Conservation (phyloP, 1,140 invertebrate genomes). For the Dendroctonus ponderosae region DNA sequence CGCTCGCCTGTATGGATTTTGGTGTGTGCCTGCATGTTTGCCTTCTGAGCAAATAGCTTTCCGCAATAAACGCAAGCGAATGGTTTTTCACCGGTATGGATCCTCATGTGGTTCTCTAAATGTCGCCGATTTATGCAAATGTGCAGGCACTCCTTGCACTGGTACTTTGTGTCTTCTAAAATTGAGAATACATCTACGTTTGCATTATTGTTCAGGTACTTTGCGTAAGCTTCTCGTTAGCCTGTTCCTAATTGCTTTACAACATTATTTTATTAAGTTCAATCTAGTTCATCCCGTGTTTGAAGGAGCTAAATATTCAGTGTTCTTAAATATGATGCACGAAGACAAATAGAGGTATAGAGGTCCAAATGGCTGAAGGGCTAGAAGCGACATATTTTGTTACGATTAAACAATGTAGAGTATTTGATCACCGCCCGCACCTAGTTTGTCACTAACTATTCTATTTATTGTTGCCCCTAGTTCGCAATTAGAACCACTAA, state of each 20-base stretch:
- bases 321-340: background rate
- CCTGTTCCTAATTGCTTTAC: background rate
- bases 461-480: no score
- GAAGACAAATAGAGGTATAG: background rate
- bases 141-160: slow-evolving; percentile 28
- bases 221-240: background rate
- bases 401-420: no score
- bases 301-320: background rate
- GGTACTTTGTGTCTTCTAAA: slow-evolving; percentile 30
- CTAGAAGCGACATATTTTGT: no score
- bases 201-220: background rate
- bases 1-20: slow-evolving; percentile 48
- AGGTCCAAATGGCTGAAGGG: background rate
- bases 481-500: no score
- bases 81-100: slow-evolving; percentile 64
- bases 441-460: no score
- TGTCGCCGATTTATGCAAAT: slow-evolving; percentile 28
- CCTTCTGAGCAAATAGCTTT: slow-evolving; percentile 60
- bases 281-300: background rate
- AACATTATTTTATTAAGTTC: background rate
- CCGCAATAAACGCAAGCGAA: slow-evolving; percentile 57
- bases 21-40: slow-evolving; percentile 58
- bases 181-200: background rate
- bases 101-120: slow-evolving; percentile 27
- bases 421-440: no score